These are phyloP conservation scores for Hyaena hyaena DNA, from an alignment of 2,113 vertebrate species.

Conservation along the genomic window DNA sequence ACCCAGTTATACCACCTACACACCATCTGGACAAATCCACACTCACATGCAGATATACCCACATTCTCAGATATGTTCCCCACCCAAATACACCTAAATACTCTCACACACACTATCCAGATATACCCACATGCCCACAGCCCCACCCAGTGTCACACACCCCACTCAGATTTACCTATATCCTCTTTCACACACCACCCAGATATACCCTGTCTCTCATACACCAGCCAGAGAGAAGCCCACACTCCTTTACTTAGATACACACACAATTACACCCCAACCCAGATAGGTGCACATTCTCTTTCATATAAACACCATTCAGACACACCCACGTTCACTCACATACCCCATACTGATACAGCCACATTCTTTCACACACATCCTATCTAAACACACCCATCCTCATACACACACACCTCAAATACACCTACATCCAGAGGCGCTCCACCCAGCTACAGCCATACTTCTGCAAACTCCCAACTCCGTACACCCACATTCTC, in stretches of 20 bases:
- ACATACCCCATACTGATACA: conserved; percentile 4
- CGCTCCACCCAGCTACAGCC: conserved; percentile 19
- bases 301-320: conserved; percentile 2
- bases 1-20: conserved; percentile 13
- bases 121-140: not conserved
- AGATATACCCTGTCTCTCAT: not conserved
- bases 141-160: not conserved
- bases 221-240: not conserved
- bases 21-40: conserved; percentile 1
- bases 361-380: conserved; percentile 36
- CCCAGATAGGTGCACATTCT: not conserved
- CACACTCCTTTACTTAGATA: conserved; percentile 1
- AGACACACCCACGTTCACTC: conserved; percentile 38
- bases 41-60: conserved; percentile 25
- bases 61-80: conserved; percentile 6
- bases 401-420: not conserved
- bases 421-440: conserved; percentile 25
- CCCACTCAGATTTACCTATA: not conserved
- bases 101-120: not conserved
- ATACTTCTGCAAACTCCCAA: conserved; percentile 37
- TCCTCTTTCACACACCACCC: not conserved
- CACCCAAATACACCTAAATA: conserved; percentile 15
- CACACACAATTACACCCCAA: not conserved
- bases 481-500: conserved; percentile 19
- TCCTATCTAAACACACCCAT: conserved; percentile 19